A percentile compares a stretch with the other conserved stretches of the same genome.
Evolutionary conservation across 1,140 invertebrate genomes (phyloP).

Genomic region (Schlechtendalia chinensis): DNA sequence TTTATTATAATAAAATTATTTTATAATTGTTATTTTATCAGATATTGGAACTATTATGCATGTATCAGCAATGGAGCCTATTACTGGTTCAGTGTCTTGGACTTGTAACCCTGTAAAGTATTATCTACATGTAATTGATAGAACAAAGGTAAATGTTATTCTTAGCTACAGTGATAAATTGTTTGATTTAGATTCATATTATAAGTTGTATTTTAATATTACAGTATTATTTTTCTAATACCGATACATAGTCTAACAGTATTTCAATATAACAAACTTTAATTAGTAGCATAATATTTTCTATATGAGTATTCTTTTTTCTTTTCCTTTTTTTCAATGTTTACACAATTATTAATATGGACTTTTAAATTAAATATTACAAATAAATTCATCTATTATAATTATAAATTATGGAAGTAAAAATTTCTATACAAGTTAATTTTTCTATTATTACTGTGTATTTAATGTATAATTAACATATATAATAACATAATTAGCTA

Average conservation of each 20-base stretch:
- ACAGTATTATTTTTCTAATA: neutral
- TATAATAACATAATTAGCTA: too few species aligned
- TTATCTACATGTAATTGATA: conserved; percentile 95
- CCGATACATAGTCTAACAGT: neutral
- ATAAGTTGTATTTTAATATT: neutral
- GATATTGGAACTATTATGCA: conserved; percentile 99
- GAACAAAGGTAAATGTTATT: conserved; percentile 66
- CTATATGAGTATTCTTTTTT: too few species aligned
- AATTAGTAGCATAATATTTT: too few species aligned
- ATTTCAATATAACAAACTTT: neutral
- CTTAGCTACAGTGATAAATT: neutral
- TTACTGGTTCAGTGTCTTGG: conserved; percentile 95
- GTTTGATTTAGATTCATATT: neutral
- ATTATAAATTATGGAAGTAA: too few species aligned
- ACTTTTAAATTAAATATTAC: too few species aligned
- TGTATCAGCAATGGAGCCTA: conserved; percentile 90
- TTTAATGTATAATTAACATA: too few species aligned
- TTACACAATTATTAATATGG: too few species aligned
- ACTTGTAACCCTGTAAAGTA: conserved; percentile 97
- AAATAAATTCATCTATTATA: too few species aligned
- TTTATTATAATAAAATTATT: neutral
- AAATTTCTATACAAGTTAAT: too few species aligned
- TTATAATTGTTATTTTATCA: conserved; percentile 56
- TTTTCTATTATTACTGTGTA: too few species aligned
- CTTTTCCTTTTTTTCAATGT: too few species aligned